Percentiles rank a stretch among this genome's conserved stretches.
Conservation (phyloP, 2,888 invertebrate species). For the Acleris laterana region DNA sequence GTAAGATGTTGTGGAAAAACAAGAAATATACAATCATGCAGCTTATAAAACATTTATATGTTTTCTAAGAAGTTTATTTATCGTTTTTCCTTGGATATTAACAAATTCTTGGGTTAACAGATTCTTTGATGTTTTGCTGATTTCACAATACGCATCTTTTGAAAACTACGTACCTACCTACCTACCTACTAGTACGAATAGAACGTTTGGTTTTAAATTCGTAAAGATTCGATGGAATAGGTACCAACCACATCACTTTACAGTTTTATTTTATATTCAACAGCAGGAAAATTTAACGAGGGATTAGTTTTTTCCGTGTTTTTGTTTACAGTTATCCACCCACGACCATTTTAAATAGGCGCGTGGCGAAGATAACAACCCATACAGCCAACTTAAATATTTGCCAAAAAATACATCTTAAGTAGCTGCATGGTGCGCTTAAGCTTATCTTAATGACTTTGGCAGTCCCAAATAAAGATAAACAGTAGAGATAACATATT, state of each 20-base stretch:
- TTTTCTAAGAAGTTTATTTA: too few species aligned
- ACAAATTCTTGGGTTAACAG: too few species aligned
- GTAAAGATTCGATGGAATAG: too few species aligned
- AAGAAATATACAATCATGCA: too few species aligned
- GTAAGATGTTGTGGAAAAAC: too few species aligned
- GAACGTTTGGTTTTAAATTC: too few species aligned
- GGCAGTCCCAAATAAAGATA: conserved; percentile 8
- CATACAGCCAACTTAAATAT: conserved; percentile 11
- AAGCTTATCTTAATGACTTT: conserved; percentile 4
- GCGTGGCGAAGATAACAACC: conserved; percentile 5
- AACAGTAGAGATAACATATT: conserved; percentile 5
- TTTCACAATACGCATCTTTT: too few species aligned
- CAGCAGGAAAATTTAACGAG: background rate
- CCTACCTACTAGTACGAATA: too few species aligned
- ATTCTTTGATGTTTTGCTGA: too few species aligned
- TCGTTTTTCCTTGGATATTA: conserved; percentile 1
- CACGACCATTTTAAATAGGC: conserved; percentile 13
- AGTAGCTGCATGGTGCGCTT: conserved; percentile 3
- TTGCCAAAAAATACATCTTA: background rate
- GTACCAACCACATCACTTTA: too few species aligned
- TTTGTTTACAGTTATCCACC: conserved; percentile 31
- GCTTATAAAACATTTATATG: too few species aligned
- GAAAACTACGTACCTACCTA: too few species aligned
- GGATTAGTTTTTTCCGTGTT: conserved; percentile 9
- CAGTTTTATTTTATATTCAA: background rate